phyloP scores from a whole-genome alignment of 2,113 vertebrate species.

The Furnarius figulus region DNA sequence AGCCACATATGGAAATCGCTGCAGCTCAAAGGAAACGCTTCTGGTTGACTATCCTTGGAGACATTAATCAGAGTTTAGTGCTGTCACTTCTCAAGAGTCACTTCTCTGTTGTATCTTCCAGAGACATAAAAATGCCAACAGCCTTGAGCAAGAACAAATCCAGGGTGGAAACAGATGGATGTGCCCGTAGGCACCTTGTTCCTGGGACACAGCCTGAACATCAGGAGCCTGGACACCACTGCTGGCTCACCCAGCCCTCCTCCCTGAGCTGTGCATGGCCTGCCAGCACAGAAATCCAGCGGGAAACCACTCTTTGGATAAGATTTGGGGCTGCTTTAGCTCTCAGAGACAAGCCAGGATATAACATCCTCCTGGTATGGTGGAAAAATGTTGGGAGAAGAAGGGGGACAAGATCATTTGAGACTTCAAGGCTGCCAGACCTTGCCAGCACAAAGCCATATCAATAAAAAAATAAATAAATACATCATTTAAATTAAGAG shows the following conservation, averaged over 20 bases:
- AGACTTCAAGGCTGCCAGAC: no score
- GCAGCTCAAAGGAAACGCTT: slow-evolving; percentile 2
- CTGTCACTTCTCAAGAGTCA: slow-evolving; percentile 20
- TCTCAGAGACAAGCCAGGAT: not conserved
- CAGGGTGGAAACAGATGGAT: not conserved
- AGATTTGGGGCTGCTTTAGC: not conserved
- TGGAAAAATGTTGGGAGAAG: not conserved
- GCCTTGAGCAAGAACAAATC: not conserved
- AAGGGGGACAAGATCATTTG: not conserved
- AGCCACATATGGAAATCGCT: not conserved
- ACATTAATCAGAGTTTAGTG: slow-evolving; percentile 25
- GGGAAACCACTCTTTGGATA: not conserved
- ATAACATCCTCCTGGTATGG: accelerated
- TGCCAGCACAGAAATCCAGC: not conserved
- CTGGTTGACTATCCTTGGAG: slow-evolving; percentile 33
- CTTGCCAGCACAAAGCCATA: no score
- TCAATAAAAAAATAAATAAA: no score
- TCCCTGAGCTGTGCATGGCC: not conserved
- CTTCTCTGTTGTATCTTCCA: not conserved
- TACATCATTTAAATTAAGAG: no score
- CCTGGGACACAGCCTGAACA: accelerated
- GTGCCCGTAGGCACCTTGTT: not conserved
- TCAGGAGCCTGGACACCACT: not conserved
- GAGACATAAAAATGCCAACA: slow-evolving; percentile 5
- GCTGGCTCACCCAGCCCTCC: not conserved